These are phyloP conservation scores for Ceratosolen solmsi DNA, from an alignment of 1,140 invertebrate species.

Conservation along the genomic window DNA sequence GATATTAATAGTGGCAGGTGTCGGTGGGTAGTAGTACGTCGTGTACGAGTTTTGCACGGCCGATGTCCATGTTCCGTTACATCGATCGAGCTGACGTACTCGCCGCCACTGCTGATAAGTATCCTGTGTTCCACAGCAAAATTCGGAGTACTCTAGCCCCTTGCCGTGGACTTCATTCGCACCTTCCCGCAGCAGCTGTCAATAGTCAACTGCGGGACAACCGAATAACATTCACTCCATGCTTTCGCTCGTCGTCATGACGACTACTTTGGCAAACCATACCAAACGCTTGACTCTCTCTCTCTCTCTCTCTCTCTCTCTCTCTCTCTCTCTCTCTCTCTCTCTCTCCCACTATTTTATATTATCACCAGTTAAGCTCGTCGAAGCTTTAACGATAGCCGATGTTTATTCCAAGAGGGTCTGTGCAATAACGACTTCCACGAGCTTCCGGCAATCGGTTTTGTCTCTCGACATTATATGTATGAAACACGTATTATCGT, in stretches of 20 bases:
- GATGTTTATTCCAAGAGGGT: neutral
- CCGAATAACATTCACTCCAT: slow-evolving; percentile 14
- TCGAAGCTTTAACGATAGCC: no score
- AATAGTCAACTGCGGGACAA: slow-evolving; percentile 36
- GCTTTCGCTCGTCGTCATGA: slow-evolving; percentile 33
- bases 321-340: neutral
- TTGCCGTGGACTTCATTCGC: neutral
- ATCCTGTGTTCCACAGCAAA: neutral
- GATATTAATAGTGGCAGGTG: no score
- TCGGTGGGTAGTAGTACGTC: no score
- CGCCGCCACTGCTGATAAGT: neutral
- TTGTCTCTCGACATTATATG: no score
- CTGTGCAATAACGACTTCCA: neutral
- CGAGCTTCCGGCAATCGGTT: no score
- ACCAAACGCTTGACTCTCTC: slow-evolving; percentile 16
- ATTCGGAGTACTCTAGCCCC: neutral
- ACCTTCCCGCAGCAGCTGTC: slow-evolving; percentile 29
- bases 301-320: neutral
- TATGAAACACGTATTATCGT: no score
- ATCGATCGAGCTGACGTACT: neutral
- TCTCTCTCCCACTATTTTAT: neutral
- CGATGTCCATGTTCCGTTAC: no score
- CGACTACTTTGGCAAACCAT: slow-evolving; percentile 36
- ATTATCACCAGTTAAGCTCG: neutral
- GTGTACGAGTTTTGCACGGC: no score